Base-by-base conservation (phyloP, 2,888 invertebrate genomes). In the Caenorhabditis sulstoni region DNA sequence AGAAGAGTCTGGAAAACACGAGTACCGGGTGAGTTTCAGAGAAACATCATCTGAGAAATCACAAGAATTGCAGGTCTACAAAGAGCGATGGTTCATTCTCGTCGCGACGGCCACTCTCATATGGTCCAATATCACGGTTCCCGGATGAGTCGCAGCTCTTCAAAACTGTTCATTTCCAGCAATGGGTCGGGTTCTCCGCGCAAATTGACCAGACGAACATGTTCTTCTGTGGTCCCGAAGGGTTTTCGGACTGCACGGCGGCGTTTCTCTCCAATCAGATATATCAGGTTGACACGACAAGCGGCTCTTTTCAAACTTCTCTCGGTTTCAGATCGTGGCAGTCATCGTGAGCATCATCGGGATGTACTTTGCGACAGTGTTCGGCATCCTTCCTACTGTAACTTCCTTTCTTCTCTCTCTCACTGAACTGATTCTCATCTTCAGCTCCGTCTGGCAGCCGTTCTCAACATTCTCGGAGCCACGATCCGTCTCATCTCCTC, bases 331-430 rank as follows among this genome's bases (percentile, higher is more conserved):
- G 81, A 71, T 83, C 18, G 85, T 87, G n/a, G 88, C 87, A n/a
- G 82, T 85, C 12, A 53, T 87, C 22, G 84, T 84, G 20, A 88
- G 89, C 16, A 62, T 88, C 14, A 73, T 85, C 39, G 88, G 88
- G 61, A 87, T 88, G 85, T 88, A 83, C 65, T 71, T 90, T 16
- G 87, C 90, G 0, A 91, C 91, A 4, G 68, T 79, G 37, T 84
- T 85, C 58, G 89, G 88, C 9, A 87, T 86, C 45, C 71, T 81
- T 14, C 76, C 85, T 2, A 85, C 88, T 37, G 87, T 87, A 50
- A 66, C 4, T 41, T 41, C 41, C 11, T 37, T 37, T 37, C 7
- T 37, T 37, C 5, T 5, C 37, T n/a, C 37, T 37, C 7, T 37
- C 37, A 37, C 37, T 11, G 7, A 11, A 11, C 5, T 37, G 11